A percentile compares a stretch with the other conserved stretches of the same genome.
phyloP scores from a whole-genome alignment of 2,888 invertebrate species.

The Mimumesa dahlbomi region DNA sequence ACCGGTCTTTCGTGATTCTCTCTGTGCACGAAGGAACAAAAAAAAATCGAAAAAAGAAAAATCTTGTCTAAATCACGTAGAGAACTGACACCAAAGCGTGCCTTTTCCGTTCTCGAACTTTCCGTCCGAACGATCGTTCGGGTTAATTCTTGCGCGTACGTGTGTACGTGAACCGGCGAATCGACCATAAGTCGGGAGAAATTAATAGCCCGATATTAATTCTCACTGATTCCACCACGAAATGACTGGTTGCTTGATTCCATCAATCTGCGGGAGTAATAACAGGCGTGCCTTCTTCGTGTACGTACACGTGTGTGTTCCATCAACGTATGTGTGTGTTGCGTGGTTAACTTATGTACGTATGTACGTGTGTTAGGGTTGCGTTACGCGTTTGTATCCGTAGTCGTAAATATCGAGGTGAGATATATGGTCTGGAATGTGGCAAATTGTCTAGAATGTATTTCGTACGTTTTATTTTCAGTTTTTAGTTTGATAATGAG shows the following conservation, averaged over 20 bases:
- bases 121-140: constrained; percentile 40
- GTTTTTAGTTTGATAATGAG: no score
- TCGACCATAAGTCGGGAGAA: constrained; percentile 69
- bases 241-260: constrained; percentile 79
- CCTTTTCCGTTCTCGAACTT: constrained; percentile 41
- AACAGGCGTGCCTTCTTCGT: constrained; percentile 70
- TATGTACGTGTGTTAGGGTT: constrained; percentile 21
- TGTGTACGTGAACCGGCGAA: constrained; percentile 23
- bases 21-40: no score
- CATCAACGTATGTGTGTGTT: constrained; percentile 17
- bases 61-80: constrained; percentile 76
- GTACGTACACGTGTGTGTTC: constrained; percentile 27
- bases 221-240: constrained; percentile 78
- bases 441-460: no score
- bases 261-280: constrained; percentile 78
- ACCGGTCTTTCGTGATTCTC: constrained; percentile 58
- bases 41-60: constrained; percentile 32
- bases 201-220: constrained; percentile 79
- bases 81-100: constrained; percentile 49
- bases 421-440: not conserved
- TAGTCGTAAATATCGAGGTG: constrained; percentile 22
- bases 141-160: constrained; percentile 25
- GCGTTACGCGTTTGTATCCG: constrained; percentile 28
- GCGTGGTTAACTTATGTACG: constrained; percentile 7
- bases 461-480: no score